phyloP scores from a whole-genome alignment of 2,888 invertebrate genomes.

The Spicauda simplicius region DNA sequence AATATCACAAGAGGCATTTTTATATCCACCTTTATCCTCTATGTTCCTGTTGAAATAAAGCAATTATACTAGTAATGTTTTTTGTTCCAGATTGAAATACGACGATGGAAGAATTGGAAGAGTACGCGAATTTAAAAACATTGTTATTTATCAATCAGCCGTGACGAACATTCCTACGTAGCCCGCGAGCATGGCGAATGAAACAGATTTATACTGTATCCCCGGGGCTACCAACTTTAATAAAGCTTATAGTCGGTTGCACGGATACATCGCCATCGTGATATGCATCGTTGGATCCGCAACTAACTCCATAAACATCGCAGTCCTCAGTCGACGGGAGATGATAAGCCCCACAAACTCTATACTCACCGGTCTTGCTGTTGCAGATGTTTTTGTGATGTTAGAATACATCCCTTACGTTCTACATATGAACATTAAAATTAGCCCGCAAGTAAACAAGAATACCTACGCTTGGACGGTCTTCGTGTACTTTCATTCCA shows the following conservation, averaged over 20 bases:
- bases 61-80: neutral
- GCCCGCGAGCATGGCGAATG: constrained; percentile 59
- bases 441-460: constrained; percentile 79
- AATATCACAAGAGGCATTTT: too few relatives aligned
- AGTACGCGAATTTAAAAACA: constrained; percentile 13
- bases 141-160: constrained; percentile 26
- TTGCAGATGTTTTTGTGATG: constrained; percentile 97
- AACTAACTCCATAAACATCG: constrained; percentile 96
- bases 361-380: constrained; percentile 94
- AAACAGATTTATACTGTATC: constrained; percentile 81
- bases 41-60: neutral
- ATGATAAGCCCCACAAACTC: constrained; percentile 97
- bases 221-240: constrained; percentile 86
- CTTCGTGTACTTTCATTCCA: constrained; percentile 95
- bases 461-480: constrained; percentile 90
- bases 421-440: constrained; percentile 90
- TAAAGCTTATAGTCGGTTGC: constrained; percentile 88
- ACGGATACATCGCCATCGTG: constrained; percentile 93
- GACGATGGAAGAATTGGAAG: constrained; percentile 26
- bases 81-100: constrained; percentile 39
- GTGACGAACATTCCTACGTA: constrained; percentile 44
- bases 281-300: constrained; percentile 96
- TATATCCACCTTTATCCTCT: too few relatives aligned
- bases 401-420: constrained; percentile 96
- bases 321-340: constrained; percentile 94